Base-by-base conservation (phyloP, 2,797 vertebrate species). In the Triplophysa bombifrons region DNA sequence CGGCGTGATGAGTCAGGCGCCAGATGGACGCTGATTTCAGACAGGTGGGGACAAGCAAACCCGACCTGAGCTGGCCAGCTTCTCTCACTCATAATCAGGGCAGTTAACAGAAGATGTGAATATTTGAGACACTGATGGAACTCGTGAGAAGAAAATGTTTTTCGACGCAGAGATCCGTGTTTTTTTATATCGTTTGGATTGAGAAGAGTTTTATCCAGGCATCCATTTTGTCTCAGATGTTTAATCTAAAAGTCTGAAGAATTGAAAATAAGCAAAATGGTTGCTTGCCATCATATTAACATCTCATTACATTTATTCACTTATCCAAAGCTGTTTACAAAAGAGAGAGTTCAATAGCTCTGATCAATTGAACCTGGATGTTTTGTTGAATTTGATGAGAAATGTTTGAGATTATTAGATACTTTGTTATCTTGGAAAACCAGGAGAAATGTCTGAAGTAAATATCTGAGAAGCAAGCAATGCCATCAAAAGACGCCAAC, bases 11-110 rank as follows among this genome's bases (percentile, higher is more conserved):
- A n/a, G 30, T 16, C 16, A 34, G 50, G 51, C 0, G 22, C 64
- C 76, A 78, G 76, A 66, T 79, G 77, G 77, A 72, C 44, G 8
- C 50, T 46, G 69, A 13, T 50, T 20, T 72, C 77, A 56, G 61
- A 79, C 69, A 65, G 68, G 48, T 66, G 77, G 34, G 65, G 69
- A 50, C 34, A 27, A 46, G 38, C 4, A 55, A 48, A 77, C 41
- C 65, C 65, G 3, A 60, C 67, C 12, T 30, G 41, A 58, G 34
- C 22, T 10, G 16, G 16, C 30, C 20, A 11, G 22, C 27, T 22
- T 14, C 5, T 51, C 72, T 69, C 12, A 5, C 58, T 81, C 58
- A 56, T 50, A 25, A 73, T 44, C 72, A 74, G 44, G 44, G 16
- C 72, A 69, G 44, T 17, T 50, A 61, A 50, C 14, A 6, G n/a